A percentile compares a stretch with the other conserved stretches of the same genome.
Evolutionary conservation across 1,140 invertebrate genomes (phyloP).

Genomic region (Drosophila pseudoobscura): DNA sequence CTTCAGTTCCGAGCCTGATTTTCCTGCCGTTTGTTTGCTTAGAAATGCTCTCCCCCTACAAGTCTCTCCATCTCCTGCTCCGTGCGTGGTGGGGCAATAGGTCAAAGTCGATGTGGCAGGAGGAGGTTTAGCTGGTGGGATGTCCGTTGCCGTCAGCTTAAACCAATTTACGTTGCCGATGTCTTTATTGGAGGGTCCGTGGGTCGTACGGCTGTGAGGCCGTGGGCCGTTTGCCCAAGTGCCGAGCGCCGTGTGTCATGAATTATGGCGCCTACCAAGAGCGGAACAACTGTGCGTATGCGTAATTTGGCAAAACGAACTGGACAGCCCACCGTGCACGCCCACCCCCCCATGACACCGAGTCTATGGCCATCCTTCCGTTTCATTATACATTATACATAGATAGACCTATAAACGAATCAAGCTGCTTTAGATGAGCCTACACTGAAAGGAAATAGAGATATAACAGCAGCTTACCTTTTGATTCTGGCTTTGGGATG

Average conservation of each 20-base stretch:
- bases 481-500: too few species aligned
- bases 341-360: slow-evolving; percentile 10
- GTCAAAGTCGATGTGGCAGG: slow-evolving; percentile 55
- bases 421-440: too few species aligned
- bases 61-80: neutral
- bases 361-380: slow-evolving; percentile 47
- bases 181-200: slow-evolving; percentile 62
- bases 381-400: slow-evolving; percentile 46
- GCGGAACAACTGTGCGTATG: slow-evolving; percentile 72
- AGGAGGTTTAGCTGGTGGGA: slow-evolving; percentile 22
- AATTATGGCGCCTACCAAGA: slow-evolving; percentile 66
- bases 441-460: too few species aligned
- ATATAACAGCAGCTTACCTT: too few species aligned
- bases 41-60: slow-evolving; percentile 3
- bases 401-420: slow-evolving; percentile 16
- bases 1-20: slow-evolving; percentile 4
- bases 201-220: slow-evolving; percentile 11
- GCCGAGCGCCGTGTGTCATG: slow-evolving; percentile 67
- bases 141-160: slow-evolving; percentile 69
- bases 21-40: slow-evolving; percentile 42
- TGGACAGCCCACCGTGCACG: slow-evolving; percentile 21
- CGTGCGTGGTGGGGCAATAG: slow-evolving; percentile 56
- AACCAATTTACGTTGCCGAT: slow-evolving; percentile 79
- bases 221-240: neutral
- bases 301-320: slow-evolving; percentile 66